Evolutionary conservation across 2,888 invertebrate species (phyloP).

Genomic region (Ypsolopha scabrella): DNA sequence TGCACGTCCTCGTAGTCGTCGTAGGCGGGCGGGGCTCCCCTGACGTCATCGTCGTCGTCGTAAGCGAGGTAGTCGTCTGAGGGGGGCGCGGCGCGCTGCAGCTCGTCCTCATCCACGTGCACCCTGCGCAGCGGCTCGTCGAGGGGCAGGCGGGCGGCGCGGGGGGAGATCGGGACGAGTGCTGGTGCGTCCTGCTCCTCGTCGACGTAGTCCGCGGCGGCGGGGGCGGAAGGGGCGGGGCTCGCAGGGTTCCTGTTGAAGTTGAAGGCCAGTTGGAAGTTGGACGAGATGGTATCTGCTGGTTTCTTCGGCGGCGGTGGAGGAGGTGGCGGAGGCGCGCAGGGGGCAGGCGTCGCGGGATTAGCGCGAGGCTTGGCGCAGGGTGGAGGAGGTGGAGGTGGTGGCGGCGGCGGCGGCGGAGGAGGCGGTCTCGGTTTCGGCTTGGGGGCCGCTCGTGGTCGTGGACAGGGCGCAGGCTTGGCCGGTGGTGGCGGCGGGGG

Average conservation of each 20-base stretch:
- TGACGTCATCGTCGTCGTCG: slow-evolving; percentile 32
- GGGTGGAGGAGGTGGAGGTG: slow-evolving; percentile 38
- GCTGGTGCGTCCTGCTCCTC: slow-evolving; percentile 14
- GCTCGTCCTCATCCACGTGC: slow-evolving; percentile 58
- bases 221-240: slow-evolving; percentile 14
- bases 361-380: slow-evolving; percentile 47
- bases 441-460: slow-evolving; percentile 20
- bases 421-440: slow-evolving; percentile 8
- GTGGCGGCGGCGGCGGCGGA: slow-evolving; percentile 26
- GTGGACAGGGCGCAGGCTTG: slow-evolving; percentile 10
- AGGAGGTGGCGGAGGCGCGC: slow-evolving; percentile 35
- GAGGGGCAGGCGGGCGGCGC: slow-evolving; percentile 45
- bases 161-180: slow-evolving; percentile 43
- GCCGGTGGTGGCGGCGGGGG: slow-evolving; percentile 22
- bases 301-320: slow-evolving; percentile 30
- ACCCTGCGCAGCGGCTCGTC: slow-evolving; percentile 35
- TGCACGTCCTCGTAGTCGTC: slow-evolving; percentile 57
- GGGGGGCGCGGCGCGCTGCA: slow-evolving; percentile 31
- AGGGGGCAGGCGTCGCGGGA: slow-evolving; percentile 38
- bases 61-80: slow-evolving; percentile 38
- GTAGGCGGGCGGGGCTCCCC: slow-evolving; percentile 23
- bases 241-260: slow-evolving; percentile 41
- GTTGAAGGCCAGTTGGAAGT: slow-evolving; percentile 51
- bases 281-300: slow-evolving; percentile 45
- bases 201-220: slow-evolving; percentile 21